Evolutionary conservation across 2,888 invertebrate species (phyloP).

Genomic region (Gerris lacustris): DNA sequence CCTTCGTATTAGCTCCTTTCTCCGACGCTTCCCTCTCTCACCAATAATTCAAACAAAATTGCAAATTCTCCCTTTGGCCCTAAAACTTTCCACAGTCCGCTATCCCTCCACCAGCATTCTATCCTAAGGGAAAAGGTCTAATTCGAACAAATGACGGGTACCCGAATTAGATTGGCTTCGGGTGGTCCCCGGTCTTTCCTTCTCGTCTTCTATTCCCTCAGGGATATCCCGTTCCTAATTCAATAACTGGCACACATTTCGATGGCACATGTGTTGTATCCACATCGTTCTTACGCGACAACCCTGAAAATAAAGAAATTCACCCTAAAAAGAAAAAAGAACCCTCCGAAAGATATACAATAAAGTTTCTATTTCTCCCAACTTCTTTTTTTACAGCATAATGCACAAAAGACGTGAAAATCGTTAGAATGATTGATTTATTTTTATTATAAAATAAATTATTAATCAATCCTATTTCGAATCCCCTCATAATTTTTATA

Average conservation of each 20-base stretch:
- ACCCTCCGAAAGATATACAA: too few relatives aligned
- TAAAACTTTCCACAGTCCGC: background rate
- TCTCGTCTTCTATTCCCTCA: background rate
- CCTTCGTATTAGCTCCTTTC: background rate
- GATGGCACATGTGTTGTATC: background rate
- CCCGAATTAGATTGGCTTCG: background rate
- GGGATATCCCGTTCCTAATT: background rate
- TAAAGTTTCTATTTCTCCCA: too few relatives aligned
- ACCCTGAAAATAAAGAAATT: background rate
- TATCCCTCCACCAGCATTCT: background rate
- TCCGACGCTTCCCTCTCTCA: background rate
- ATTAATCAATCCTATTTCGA: too few relatives aligned
- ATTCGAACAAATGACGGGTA: slow-evolving; percentile 1
- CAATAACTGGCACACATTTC: slow-evolving; percentile 3
- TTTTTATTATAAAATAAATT: too few relatives aligned
- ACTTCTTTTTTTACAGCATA: too few relatives aligned
- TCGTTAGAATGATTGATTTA: too few relatives aligned
- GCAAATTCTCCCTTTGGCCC: slow-evolving; percentile 1
- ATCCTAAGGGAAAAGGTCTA: background rate
- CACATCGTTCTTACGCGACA: background rate
- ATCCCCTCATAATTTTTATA: too few relatives aligned
- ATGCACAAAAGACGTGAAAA: too few relatives aligned
- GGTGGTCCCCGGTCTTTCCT: background rate
- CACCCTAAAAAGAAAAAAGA: too few relatives aligned
- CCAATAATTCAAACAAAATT: slow-evolving; percentile 1